Percentiles rank a stretch among this genome's conserved stretches.
phyloP scores from a whole-genome alignment of 1,140 invertebrate genomes.

The Aphelenchoides fujianensis region DNA sequence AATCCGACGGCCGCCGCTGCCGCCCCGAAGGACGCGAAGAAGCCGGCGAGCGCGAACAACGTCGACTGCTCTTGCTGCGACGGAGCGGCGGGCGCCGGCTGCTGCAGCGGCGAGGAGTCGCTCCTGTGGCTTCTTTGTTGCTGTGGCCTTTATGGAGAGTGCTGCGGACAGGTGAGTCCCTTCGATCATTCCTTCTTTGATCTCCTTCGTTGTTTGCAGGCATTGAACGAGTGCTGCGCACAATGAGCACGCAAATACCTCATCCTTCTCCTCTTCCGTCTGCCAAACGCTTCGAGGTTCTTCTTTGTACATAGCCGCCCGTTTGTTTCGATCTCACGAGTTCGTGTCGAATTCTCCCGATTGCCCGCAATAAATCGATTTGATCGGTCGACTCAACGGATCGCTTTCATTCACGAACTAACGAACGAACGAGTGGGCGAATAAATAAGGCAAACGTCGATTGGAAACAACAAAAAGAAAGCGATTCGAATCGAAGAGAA shows the following conservation, averaged over 20 bases:
- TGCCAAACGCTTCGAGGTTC: neutral
- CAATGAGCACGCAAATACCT: neutral
- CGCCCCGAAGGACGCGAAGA: neutral
- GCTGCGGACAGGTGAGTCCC: neutral
- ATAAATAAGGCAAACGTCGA: no score
- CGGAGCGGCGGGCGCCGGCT: neutral
- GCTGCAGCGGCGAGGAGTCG: neutral
- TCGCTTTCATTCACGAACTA: no score
- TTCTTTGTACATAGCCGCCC: neutral
- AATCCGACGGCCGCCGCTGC: neutral
- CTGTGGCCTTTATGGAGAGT: neutral
- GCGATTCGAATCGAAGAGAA: no score
- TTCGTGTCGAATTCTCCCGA: no score
- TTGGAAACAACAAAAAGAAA: no score
- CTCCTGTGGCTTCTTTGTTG: neutral
- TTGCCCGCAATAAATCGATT: no score
- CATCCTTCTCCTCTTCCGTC: neutral
- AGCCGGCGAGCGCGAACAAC: neutral
- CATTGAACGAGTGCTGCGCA: neutral
- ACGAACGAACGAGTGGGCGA: no score
- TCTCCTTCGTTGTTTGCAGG: neutral
- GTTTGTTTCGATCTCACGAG: neutral
- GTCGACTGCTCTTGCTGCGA: neutral
- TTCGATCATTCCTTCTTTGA: neutral
- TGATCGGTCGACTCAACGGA: no score